Evolutionary conservation across 2,113 vertebrate species (phyloP).

Genomic region (Balaeniceps rex): DNA sequence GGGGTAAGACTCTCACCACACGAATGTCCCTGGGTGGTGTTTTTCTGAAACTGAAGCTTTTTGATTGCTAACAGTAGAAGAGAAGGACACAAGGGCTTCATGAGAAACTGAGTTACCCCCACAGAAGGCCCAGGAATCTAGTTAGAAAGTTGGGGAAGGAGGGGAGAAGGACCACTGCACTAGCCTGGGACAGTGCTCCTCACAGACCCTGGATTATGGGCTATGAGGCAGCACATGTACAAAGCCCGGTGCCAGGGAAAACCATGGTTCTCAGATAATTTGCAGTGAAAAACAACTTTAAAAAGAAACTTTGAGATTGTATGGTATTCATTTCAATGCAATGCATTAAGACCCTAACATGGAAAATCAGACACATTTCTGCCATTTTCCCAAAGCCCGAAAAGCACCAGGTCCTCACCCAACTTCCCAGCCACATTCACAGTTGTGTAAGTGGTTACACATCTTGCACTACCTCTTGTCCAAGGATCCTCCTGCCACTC

Average conservation of each 20-base stretch:
- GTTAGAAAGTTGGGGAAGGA: background rate
- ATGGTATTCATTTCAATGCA: background rate
- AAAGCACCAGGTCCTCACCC: background rate
- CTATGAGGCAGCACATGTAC: background rate
- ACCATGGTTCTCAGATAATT: background rate
- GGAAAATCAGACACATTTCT: background rate
- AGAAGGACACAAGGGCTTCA: rapidly evolving
- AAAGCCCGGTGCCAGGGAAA: background rate
- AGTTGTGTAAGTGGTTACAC: background rate
- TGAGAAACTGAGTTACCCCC: background rate
- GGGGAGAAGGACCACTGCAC: background rate
- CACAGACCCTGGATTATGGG: background rate
- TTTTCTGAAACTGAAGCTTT: background rate
- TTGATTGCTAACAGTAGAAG: background rate
- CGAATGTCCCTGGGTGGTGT: background rate
- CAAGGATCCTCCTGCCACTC: background rate
- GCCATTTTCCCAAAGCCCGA: background rate
- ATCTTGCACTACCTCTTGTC: background rate
- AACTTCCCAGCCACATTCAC: background rate
- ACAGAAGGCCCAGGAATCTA: background rate
- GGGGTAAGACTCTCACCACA: background rate
- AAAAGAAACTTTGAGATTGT: background rate
- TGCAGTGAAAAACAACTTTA: background rate
- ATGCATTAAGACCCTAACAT: background rate
- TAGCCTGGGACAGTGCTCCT: background rate